Percentiles rank a stretch among this genome's conserved stretches.
Conservation (phyloP, 2,113 vertebrate genomes). For the Plecturocebus donacophilus region DNA sequence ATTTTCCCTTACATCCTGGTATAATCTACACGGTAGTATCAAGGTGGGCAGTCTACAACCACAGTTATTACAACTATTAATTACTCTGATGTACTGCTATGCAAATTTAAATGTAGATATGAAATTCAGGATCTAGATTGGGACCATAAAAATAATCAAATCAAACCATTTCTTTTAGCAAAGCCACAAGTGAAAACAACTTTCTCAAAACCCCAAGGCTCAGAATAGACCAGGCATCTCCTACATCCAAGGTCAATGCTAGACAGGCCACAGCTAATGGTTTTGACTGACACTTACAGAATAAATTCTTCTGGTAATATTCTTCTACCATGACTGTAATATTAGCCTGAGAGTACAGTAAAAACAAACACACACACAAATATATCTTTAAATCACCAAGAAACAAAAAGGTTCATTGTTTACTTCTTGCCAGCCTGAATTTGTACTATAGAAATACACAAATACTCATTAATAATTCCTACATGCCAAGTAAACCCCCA, state of each 20-base stretch:
- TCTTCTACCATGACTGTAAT: not conserved
- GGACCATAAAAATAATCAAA: not conserved
- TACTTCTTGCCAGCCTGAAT: constrained; percentile 3
- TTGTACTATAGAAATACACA: not conserved
- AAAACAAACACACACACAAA: not conserved
- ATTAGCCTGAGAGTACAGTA: not conserved
- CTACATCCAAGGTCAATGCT: not conserved
- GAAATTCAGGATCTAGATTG: not conserved
- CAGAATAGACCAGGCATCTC: not conserved
- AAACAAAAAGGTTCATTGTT: not conserved
- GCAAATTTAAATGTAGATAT: not conserved
- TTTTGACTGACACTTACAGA: not conserved
- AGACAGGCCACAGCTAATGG: not conserved
- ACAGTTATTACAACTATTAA: not conserved
- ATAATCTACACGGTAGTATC: not conserved
- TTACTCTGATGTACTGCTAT: not conserved
- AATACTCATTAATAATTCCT: not conserved
- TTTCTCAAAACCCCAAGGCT: not conserved
- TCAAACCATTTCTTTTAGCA: constrained; percentile 14
- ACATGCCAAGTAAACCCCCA: not conserved
- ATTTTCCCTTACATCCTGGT: not conserved
- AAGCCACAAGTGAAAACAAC: not conserved
- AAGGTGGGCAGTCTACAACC: not conserved
- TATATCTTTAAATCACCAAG: not conserved
- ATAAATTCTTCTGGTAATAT: not conserved